Percentiles rank a stretch among this genome's conserved stretches.
These are phyloP conservation scores for Alca torda DNA, from an alignment of 2,797 vertebrate genomes.

Conservation along the genomic window DNA sequence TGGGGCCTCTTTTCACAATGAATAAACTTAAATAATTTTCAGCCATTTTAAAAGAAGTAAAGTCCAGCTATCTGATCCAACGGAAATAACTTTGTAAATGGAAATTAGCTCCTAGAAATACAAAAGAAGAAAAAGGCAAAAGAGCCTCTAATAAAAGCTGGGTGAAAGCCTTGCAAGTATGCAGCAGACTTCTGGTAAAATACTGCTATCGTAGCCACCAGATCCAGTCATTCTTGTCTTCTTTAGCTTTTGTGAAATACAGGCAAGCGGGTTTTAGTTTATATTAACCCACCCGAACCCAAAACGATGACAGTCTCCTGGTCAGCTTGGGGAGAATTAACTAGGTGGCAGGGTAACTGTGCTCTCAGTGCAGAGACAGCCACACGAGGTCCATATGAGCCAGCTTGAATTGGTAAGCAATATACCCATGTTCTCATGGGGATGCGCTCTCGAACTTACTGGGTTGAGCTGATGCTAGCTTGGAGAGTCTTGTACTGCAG, in stretches of 20 bases:
- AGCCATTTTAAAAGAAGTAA: slow-evolving; percentile 8
- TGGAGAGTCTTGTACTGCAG: neutral
- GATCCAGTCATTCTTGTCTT: neutral
- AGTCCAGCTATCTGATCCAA: slow-evolving; percentile 1
- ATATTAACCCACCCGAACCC: neutral
- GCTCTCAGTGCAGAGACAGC: neutral
- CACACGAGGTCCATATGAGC: neutral
- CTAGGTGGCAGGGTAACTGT: neutral
- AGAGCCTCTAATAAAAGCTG: neutral
- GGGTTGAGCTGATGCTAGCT: neutral
- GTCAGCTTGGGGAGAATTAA: neutral
- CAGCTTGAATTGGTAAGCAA: neutral
- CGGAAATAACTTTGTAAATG: slow-evolving; percentile 5
- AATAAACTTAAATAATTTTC: slow-evolving; percentile 12
- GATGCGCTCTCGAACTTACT: neutral
- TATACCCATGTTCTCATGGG: neutral
- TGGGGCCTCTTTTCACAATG: neutral
- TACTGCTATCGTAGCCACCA: neutral
- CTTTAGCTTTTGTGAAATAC: neutral
- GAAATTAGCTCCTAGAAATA: slow-evolving; percentile 6
- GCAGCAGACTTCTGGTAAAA: neutral
- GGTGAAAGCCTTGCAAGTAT: neutral
- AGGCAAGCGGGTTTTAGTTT: neutral
- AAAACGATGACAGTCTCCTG: neutral
- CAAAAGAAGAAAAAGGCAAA: neutral